Base-by-base conservation (phyloP, 2,888 invertebrate species). In the Beris morrisii region DNA sequence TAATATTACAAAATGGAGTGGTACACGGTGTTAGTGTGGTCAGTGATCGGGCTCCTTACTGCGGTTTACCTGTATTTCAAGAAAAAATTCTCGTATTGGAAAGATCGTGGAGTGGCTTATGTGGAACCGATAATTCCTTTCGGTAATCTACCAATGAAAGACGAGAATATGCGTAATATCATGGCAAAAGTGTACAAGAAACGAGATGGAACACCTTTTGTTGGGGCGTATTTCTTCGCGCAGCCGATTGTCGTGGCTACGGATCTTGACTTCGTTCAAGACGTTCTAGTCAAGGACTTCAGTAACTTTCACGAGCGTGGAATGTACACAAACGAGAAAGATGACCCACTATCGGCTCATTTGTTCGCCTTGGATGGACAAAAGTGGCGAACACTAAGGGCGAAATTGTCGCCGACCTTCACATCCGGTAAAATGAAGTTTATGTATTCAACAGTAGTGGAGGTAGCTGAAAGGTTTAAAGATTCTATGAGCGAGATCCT, bases 331-430 rank as follows among this genome's bases (percentile, higher is more conserved):
- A 78, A 79, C 65, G 71, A 73, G 13, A 58, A 66, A 2, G 72
- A 70, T 5, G 83, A 83, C 70, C 80, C 81, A 4, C 69, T 83
- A 7, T 77, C 80, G 0, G 77, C 73, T 0, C 80, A 83, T 72
- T 69, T 82, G 0, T 73, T 82, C 45, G 77, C 77, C 57, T 69
- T 81, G 73, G 81, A 82, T 68, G 81, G 79, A 12, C 73, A 73
- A 5, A 75, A 75, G 12, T 83, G 82, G 82, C 76, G 76, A 22
- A 71, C 71, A 0, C 58, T 82, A 38, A 73, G 79, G 45, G 71
- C 74, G 1, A 77, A 77, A 66, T 58, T 73, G 0, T 69, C 73
- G 6, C 73, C 74, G 5, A 77, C 22, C 22, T 22, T 22, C 22
- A 22, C 22, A 22, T 22, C 22, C 22, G 22, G 22, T 3, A 22